phyloP scores from a whole-genome alignment of 2,797 vertebrate genomes.

The Rhabdomys pumilio region DNA sequence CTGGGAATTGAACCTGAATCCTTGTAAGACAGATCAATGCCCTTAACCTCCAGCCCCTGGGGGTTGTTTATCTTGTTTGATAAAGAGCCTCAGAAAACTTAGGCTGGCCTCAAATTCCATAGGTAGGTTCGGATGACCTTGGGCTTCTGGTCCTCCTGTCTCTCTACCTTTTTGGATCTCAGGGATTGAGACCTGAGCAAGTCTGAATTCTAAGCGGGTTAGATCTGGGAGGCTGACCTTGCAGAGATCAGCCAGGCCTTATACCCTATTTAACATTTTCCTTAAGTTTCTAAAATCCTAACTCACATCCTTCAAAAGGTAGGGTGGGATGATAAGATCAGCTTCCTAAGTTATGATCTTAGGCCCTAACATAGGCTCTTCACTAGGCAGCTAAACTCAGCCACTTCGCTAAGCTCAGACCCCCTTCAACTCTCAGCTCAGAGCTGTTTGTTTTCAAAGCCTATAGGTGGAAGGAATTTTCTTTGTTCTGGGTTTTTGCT shows the following conservation, averaged over 20 bases:
- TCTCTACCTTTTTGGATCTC: not conserved
- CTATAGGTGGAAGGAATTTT: not conserved
- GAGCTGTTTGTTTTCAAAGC: not conserved
- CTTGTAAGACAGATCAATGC: not conserved
- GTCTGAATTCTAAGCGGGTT: not conserved
- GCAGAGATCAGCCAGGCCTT: not conserved
- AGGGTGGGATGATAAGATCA: not conserved
- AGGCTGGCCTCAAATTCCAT: not conserved
- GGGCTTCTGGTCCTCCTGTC: not conserved
- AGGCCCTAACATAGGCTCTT: not conserved
- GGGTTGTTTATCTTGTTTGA: not conserved
- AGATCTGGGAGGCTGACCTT: not conserved
- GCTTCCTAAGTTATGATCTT: not conserved
- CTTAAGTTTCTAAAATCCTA: not conserved
- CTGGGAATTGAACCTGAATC: not conserved
- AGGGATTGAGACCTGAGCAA: not conserved
- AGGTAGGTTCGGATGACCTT: not conserved
- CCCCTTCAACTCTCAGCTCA: not conserved
- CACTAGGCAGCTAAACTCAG: not conserved
- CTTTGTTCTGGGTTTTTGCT: not conserved
- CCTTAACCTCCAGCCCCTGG: not conserved
- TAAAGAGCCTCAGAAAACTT: not conserved
- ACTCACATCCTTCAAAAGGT: not conserved
- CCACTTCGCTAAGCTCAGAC: not conserved
- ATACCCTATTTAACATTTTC: not conserved